These are phyloP conservation scores for Oppia nitens DNA, from an alignment of 1,140 invertebrate genomes.

Conservation along the genomic window DNA sequence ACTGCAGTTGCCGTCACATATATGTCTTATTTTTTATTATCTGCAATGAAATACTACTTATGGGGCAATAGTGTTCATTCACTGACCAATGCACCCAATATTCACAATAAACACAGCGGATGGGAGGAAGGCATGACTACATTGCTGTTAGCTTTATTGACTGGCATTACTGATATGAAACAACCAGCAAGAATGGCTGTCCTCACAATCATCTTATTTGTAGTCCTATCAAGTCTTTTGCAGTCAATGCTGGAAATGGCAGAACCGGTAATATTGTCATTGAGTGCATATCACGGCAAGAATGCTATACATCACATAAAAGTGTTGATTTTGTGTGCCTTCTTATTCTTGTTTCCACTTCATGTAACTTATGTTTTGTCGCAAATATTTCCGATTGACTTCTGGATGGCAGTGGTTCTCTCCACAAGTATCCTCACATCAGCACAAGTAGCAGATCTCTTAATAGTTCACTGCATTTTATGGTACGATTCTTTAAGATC, in stretches of 20 bases:
- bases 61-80: conserved; percentile 26
- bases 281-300: conserved; percentile 32
- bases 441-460: conserved; percentile 37
- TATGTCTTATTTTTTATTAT: conserved; percentile 32
- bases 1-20: conserved; percentile 38
- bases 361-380: conserved; percentile 36
- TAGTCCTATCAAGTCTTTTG: conserved; percentile 37
- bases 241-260: conserved; percentile 40
- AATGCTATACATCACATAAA: conserved; percentile 27
- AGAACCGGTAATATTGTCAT: conserved; percentile 35
- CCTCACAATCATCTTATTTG: conserved; percentile 38
- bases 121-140: conserved; percentile 40
- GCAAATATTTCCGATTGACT: conserved; percentile 37
- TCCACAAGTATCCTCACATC: conserved; percentile 38
- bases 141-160: conserved; percentile 37
- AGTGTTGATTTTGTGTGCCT: conserved; percentile 33
- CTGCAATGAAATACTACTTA: conserved; percentile 31
- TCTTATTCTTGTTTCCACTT: conserved; percentile 35
- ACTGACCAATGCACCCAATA: not conserved
- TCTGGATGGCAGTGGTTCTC: conserved; percentile 38
- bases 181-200: conserved; percentile 36
- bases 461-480: conserved; percentile 36
- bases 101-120: conserved; percentile 31
- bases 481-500: conserved; percentile 35
- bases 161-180: conserved; percentile 35